Conservation (phyloP, 2,113 vertebrate genomes). For the Clinocottus analis region DNA sequence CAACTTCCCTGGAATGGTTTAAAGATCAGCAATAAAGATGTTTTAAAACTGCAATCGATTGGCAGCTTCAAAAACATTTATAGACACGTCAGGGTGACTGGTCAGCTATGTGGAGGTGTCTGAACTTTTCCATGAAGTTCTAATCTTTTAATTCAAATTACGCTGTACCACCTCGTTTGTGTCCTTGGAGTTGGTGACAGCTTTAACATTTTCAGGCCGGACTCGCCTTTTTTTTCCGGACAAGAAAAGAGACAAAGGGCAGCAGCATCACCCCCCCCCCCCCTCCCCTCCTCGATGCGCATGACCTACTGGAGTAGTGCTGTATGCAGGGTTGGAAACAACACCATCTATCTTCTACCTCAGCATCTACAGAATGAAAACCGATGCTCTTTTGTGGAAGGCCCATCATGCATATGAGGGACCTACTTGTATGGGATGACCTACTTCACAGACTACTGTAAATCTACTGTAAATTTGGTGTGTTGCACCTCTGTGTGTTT, state of each 20-base stretch:
- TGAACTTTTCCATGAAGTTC: neutral
- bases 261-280: conserved; percentile 16
- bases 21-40: neutral
- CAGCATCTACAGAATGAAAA: neutral
- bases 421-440: conserved; percentile 30
- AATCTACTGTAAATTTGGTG: conserved; percentile 15
- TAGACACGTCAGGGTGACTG: neutral
- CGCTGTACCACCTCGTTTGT: neutral
- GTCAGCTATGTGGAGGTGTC: neutral
- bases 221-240: conserved; percentile 14
- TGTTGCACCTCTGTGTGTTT: conserved; percentile 20
- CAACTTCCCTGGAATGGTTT: neutral
- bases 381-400: conserved; percentile 2
- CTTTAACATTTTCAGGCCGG: neutral
- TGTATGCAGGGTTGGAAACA: neutral
- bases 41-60: neutral
- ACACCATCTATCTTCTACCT: neutral
- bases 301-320: neutral
- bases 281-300: no score
- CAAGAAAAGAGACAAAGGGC: conserved; percentile 3
- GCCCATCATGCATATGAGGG: neutral
- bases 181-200: conserved; percentile 9
- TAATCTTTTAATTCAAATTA: neutral
- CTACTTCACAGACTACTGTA: conserved; percentile 29
- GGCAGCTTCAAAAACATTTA: neutral